Percentiles rank a stretch among this genome's conserved stretches.
These are phyloP conservation scores for Xylocampa areola DNA, from an alignment of 2,888 invertebrate genomes.

Conservation along the genomic window DNA sequence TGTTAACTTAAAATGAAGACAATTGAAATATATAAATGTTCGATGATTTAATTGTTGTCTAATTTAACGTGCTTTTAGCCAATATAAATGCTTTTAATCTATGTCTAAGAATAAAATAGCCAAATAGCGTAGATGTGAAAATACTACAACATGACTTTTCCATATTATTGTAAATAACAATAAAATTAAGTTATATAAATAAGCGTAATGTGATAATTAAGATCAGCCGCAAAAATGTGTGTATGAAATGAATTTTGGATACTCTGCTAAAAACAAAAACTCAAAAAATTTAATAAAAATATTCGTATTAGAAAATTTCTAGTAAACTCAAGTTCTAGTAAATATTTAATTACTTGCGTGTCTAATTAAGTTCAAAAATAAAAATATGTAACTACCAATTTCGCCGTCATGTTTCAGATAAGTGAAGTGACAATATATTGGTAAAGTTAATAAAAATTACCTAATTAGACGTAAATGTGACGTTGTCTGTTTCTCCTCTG, in stretches of 20 bases:
- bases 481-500: conserved; percentile 24
- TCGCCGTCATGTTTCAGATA: conserved; percentile 41
- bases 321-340: conserved; percentile 11
- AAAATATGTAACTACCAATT: conserved; percentile 4
- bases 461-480: conserved; percentile 23
- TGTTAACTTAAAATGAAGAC: conserved; percentile 6
- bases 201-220: conserved; percentile 69
- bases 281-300: conserved; percentile 5
- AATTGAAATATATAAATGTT: conserved; percentile 19
- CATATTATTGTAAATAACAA: conserved; percentile 52
- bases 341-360: conserved; percentile 1
- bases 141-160: conserved; percentile 39
- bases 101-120: conserved; percentile 39
- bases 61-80: conserved; percentile 38
- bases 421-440: conserved; percentile 67
- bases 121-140: conserved; percentile 44
- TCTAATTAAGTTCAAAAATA: conserved; percentile 4
- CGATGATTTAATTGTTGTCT: conserved; percentile 28
- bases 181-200: conserved; percentile 45
- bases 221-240: conserved; percentile 43
- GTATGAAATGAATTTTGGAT: conserved; percentile 39
- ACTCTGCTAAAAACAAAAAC: conserved; percentile 14
- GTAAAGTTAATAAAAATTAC: conserved; percentile 47
- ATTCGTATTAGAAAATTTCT: conserved; percentile 10
- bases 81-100: conserved; percentile 50